Evolutionary conservation across 2,113 vertebrate species (phyloP).

Genomic region (Pollachius pollachius): DNA sequence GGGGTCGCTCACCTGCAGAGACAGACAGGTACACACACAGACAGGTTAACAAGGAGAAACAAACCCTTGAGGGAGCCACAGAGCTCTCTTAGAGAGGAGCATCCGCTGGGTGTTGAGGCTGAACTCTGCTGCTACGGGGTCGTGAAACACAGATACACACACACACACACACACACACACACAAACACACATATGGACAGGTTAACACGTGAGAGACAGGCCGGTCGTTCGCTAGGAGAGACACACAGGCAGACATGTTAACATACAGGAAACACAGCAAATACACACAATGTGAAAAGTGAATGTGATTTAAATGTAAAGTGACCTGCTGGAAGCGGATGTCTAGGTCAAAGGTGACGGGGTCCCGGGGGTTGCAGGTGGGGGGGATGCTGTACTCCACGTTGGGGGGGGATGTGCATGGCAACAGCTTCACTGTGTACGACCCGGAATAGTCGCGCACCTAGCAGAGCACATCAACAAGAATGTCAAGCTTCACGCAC

Average conservation of each 20-base stretch:
- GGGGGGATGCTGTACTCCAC: slow-evolving; percentile 84
- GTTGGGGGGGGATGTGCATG: slow-evolving; percentile 79
- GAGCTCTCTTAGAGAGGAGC: slow-evolving; percentile 83
- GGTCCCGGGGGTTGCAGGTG: slow-evolving; percentile 86
- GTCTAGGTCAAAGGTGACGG: slow-evolving; percentile 87
- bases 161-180: no score
- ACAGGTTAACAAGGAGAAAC: no score
- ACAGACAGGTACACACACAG: not conserved
- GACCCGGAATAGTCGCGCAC: slow-evolving; percentile 93
- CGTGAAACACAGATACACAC: slow-evolving; percentile 50
- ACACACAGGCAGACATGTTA: no score
- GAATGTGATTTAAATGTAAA: no score
- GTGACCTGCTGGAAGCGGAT: slow-evolving; percentile 95
- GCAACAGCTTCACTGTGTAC: slow-evolving; percentile 84
- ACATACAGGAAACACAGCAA: no score
- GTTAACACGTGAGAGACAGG: no score
- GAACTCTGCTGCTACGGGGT: slow-evolving; percentile 92
- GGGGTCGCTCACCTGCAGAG: slow-evolving; percentile 87
- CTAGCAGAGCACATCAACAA: slow-evolving; percentile 55
- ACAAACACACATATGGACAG: no score
- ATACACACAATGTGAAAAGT: no score
- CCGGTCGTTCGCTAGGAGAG: no score
- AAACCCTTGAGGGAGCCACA: slow-evolving; percentile 81
- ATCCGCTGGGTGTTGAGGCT: slow-evolving; percentile 94
- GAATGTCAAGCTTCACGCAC: not conserved